These are phyloP conservation scores for Pardalotus punctatus DNA, from an alignment of 2,113 vertebrate species.

Conservation along the genomic window DNA sequence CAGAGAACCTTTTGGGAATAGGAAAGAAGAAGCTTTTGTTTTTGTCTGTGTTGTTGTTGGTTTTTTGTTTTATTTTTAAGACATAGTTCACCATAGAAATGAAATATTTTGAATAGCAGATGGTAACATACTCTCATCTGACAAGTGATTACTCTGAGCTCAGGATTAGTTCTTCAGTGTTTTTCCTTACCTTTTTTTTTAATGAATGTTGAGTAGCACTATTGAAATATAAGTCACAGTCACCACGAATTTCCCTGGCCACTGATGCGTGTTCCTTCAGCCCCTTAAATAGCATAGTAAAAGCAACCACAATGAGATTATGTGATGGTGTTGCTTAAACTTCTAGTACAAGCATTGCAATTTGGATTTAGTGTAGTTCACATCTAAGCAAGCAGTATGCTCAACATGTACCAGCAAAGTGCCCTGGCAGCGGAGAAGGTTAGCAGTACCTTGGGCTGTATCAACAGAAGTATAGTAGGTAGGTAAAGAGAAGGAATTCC, in stretches of 20 bases:
- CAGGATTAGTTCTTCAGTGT: neutral
- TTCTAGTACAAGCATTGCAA: neutral
- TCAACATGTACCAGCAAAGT: fast-evolving
- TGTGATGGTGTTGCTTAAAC: neutral
- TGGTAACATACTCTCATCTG: neutral
- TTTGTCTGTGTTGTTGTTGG: neutral
- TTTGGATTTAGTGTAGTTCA: neutral
- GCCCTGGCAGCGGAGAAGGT: neutral
- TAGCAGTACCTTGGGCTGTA: neutral
- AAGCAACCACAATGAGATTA: neutral
- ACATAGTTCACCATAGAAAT: neutral
- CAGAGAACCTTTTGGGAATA: neutral
- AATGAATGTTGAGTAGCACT: neutral
- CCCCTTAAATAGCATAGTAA: neutral
- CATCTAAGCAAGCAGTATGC: neutral
- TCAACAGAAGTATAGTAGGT: neutral
- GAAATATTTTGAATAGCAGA: neutral
- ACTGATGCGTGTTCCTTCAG: neutral
- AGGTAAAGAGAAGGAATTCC: neutral
- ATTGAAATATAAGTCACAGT: neutral
- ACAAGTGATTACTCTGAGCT: neutral
- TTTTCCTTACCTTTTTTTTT: neutral
- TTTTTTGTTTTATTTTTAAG: neutral
- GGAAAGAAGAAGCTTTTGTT: neutral
- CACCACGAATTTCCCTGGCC: neutral